phyloP scores from a whole-genome alignment of 2,113 vertebrate species.

The Macroglossus sobrinus region DNA sequence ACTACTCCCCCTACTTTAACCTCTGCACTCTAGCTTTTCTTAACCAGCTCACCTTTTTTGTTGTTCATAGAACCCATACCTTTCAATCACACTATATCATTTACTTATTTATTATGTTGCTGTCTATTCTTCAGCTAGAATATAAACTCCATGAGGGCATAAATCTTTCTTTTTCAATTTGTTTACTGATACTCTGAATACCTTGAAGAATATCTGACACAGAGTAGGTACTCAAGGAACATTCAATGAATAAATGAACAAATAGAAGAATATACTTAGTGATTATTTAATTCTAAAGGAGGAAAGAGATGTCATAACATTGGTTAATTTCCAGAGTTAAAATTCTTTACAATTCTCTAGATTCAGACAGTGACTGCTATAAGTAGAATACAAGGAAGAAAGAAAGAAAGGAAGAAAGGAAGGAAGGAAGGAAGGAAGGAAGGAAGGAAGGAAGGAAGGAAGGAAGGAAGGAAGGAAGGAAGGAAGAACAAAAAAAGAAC shows the following conservation, averaged over 20 bases:
- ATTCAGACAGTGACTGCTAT: not conserved
- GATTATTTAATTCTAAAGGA: not conserved
- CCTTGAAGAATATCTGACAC: not conserved
- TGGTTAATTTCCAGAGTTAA: not conserved
- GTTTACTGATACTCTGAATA: not conserved
- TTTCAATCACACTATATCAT: not conserved
- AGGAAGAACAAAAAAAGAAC: too few relatives aligned
- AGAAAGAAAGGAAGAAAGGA: not conserved
- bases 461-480: too few relatives aligned
- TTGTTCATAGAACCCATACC: not conserved
- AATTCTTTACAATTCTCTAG: not conserved
- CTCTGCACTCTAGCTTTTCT: not conserved
- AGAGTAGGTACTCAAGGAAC: not conserved
- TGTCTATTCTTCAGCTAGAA: not conserved
- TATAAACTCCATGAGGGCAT: not conserved
- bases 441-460: too few relatives aligned
- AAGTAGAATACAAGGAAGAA: not conserved
- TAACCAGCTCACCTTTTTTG: not conserved
- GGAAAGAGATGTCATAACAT: not conserved
- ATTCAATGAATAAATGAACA: not conserved
- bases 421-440: too few relatives aligned
- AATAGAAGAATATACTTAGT: not conserved
- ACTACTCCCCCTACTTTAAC: not conserved
- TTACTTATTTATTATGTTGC: not conserved
- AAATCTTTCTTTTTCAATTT: not conserved